Base-by-base conservation (phyloP, 2,888 invertebrate genomes). In the Tortrix viridana region DNA sequence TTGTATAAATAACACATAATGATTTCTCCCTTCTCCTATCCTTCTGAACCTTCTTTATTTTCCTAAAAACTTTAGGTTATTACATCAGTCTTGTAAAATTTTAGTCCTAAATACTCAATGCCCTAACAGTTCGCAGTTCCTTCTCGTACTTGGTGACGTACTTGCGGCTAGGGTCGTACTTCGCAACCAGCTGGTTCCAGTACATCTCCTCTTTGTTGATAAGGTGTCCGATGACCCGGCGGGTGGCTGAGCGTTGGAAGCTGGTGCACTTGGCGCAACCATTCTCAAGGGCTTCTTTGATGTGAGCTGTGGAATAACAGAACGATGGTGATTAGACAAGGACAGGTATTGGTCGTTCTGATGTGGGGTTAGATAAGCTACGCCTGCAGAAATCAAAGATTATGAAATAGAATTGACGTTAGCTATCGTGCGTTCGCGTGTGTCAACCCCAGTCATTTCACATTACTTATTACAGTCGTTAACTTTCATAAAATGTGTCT, bases 201-300 rank as follows among this genome's bases (percentile, higher is more conserved):
- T 77, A 77, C 0, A 73, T 74, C 0, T 73, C 61, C 58, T 89
- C 84, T 0, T 88, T 53, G 73, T 88, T 86, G 67, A 89, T 84
- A 7, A 92, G 75, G 67, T 86, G 82, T 0, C 67, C 76, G 59
- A 92, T 85, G 19, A 92, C 81, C 0, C 68, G 70, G 0, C 76
- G 79, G 1, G 81, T 80, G 0, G 77, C 79, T 0, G 65, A 16
- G 1, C 74, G 71, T 59, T 92, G 92, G 0, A 69, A 65, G 0
- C 78, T 71, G 0, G 86, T 87, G 68, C 92, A 92, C 55, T 84
- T 86, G 0, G 66, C 76, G 70, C 92, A 92, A 57, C 79, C 71
- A 26, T 79, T 85, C 64, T 84, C 81, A 1, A 92, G 65, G 0
- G 89, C 89, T 22, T 91, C 89, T 76, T 57, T 69, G 26, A 88